Base-by-base conservation (phyloP, 1,140 invertebrate genomes). In the Drosophila grimshawi region DNA sequence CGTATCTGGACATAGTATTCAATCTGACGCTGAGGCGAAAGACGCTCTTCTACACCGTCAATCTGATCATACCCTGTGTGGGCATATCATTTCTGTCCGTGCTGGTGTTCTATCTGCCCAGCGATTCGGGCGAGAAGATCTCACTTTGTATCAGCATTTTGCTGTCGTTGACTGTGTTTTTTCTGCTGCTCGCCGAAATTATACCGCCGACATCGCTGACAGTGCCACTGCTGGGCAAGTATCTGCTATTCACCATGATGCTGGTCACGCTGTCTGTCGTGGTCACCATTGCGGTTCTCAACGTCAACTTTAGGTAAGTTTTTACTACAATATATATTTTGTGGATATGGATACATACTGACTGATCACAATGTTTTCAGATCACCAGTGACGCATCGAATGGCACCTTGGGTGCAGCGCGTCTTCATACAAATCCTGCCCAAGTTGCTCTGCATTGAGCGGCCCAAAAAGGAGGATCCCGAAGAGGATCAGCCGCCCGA, bases 141-240 rank as follows among this genome's bases (percentile, higher is more conserved):
- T 98, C 98, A 52, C 95, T 99, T 39, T 99, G 98, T 93, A 99
- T 99, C 90, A 99, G 98, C 74, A 99, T 99, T 92, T 94, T 99
- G 61, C 96, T 99, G 27, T 99, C 98, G 65, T 94, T 99, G 81
- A 99, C 98, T 90, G 98, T 99, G 94, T 99, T 99, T 95, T 99
- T 99, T 94, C 94, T 99, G 73, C 94, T 99, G 78, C 94, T 99
- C 80, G 98, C 97, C 79, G 98, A 99, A 94, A 99, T 99, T 92
- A 99, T 99, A 93, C 99, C 99, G 64, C 98, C 99, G n/a, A 99
- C 99, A 59, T 99, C 98, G 59, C 94, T 99, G 51, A 98, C 98
- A 49, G 98, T 99, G 63, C 98, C 99, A 43, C 94, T 99, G 55
- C 95, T 99, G 73, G 98, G 98, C 76, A 99, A 99, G 94, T 99